Evolutionary conservation across 2,888 invertebrate genomes (phyloP).

Genomic region (Xylota segnis): DNA sequence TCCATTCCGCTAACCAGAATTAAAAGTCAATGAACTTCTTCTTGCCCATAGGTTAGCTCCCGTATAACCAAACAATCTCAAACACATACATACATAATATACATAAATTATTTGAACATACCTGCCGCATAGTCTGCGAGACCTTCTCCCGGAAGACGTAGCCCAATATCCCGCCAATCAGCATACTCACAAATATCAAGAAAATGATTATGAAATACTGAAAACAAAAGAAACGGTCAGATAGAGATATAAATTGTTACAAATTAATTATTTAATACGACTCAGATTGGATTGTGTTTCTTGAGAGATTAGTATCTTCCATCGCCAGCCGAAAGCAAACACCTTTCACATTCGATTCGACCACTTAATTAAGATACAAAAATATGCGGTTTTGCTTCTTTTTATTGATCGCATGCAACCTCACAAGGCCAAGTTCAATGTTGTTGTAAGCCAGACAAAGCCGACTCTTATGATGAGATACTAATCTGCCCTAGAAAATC

Average conservation of each 20-base stretch:
- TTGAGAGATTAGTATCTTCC: constrained; percentile 29
- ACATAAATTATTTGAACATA: constrained; percentile 68
- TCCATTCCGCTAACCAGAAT: neutral
- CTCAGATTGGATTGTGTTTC: constrained; percentile 18
- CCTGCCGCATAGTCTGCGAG: constrained; percentile 89
- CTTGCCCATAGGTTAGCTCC: neutral
- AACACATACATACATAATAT: neutral
- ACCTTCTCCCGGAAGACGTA: constrained; percentile 96
- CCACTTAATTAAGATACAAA: constrained; percentile 37
- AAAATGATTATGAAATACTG: constrained; percentile 96
- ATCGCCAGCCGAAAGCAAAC: constrained; percentile 14
- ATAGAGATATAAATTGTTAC: constrained; percentile 6
- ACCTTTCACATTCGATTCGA: constrained; percentile 56
- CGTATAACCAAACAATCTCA: neutral
- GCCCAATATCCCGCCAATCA: constrained; percentile 95
- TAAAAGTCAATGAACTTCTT: constrained; percentile 38
- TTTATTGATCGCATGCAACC: constrained; percentile 8
- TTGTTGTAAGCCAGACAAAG: constrained; percentile 19
- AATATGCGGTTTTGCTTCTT: constrained; percentile 23
- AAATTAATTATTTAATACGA: constrained; percentile 24
- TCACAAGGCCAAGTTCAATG: constrained; percentile 57
- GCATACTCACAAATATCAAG: constrained; percentile 94
- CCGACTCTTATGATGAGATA: constrained; percentile 9
- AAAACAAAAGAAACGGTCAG: constrained; percentile 66
- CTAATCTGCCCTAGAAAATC: constrained; percentile 20